Conservation (phyloP, 2,113 vertebrate species). For the Ceratotherium simum region DNA sequence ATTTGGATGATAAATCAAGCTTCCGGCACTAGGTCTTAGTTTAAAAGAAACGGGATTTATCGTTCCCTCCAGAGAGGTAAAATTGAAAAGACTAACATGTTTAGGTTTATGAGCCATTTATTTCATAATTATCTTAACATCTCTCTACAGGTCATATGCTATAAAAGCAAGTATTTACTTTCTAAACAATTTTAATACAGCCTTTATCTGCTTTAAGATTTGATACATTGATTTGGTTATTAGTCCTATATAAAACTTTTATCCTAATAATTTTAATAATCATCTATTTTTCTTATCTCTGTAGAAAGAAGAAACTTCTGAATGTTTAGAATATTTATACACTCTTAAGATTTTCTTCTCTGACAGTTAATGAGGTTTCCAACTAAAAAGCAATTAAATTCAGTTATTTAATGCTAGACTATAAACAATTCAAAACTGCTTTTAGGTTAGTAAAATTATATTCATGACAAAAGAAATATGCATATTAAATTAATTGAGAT, state of each 20-base stretch:
- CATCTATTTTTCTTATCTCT: background rate
- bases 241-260: background rate
- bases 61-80: background rate
- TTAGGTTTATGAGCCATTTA: background rate
- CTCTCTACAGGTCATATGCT: background rate
- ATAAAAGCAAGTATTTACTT: background rate
- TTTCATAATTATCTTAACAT: background rate
- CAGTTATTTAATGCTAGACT: background rate
- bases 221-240: background rate
- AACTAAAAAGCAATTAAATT: slow-evolving; percentile 40
- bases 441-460: slow-evolving; percentile 57
- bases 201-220: background rate
- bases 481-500: background rate
- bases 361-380: background rate
- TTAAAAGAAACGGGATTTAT: background rate
- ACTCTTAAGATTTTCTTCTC: background rate
- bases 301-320: background rate
- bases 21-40: background rate
- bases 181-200: background rate
- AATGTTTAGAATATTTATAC: background rate
- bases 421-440: slow-evolving; percentile 8
- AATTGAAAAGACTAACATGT: background rate
- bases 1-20: background rate
- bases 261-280: slow-evolving; percentile 20
- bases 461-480: slow-evolving; percentile 7